Conservation (phyloP, 2,797 vertebrate species). For the Pampus argenteus region DNA sequence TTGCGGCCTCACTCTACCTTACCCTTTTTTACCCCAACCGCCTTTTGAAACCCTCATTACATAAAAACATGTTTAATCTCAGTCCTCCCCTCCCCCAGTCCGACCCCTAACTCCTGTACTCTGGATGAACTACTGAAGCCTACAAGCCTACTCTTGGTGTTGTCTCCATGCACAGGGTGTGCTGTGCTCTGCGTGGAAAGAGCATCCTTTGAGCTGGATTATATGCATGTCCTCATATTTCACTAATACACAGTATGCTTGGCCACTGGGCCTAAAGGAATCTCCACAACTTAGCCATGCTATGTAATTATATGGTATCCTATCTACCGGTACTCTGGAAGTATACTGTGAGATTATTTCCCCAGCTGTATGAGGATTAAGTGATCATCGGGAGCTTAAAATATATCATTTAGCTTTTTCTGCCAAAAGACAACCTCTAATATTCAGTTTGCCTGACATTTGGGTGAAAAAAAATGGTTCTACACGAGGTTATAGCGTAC, state of each 20-base stretch:
- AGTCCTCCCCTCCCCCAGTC: slow-evolving; percentile 58
- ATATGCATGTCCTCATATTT: slow-evolving; percentile 64
- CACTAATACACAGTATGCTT: slow-evolving; percentile 72
- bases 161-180: slow-evolving; percentile 53
- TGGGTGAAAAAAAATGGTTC: slow-evolving; percentile 30
- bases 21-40: slow-evolving; percentile 51
- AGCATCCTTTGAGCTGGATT: slow-evolving; percentile 78
- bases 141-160: slow-evolving; percentile 34
- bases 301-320: slow-evolving; percentile 76
- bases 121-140: slow-evolving; percentile 57
- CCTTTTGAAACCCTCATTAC: slow-evolving; percentile 75
- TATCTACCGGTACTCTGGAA: slow-evolving; percentile 69
- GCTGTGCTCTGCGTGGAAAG: slow-evolving; percentile 56
- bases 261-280: slow-evolving; percentile 61
- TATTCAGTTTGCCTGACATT: slow-evolving; percentile 55
- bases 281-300: slow-evolving; percentile 71
- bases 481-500: neutral
- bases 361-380: slow-evolving; percentile 80
- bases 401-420: slow-evolving; percentile 70
- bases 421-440: slow-evolving; percentile 74
- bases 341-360: slow-evolving; percentile 78
- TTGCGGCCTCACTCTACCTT: slow-evolving; percentile 53
- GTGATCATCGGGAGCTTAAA: slow-evolving; percentile 78
- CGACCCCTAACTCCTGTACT: slow-evolving; percentile 59
- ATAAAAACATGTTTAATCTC: slow-evolving; percentile 81